A percentile compares a stretch with the other conserved stretches of the same genome.
These are phyloP conservation scores for Syngnathus rostellatus DNA, from an alignment of 2,797 vertebrate genomes.

Conservation along the genomic window DNA sequence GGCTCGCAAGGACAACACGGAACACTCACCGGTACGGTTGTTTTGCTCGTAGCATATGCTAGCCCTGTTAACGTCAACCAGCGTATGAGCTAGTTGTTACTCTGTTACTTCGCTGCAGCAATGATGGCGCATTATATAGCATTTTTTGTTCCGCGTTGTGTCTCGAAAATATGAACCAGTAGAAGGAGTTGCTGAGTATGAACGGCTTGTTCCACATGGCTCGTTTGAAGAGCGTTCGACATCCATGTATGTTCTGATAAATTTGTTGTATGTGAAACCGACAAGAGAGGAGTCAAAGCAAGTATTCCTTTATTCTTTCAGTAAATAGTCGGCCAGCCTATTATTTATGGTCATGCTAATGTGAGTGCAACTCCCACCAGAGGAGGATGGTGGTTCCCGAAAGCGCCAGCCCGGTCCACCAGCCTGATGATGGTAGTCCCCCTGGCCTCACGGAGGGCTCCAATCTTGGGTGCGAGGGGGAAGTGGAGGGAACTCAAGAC, in stretches of 20 bases:
- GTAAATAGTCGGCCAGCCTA: not conserved
- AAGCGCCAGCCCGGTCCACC: conserved; percentile 63
- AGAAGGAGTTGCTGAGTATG: not conserved
- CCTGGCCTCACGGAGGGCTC: conserved; percentile 57
- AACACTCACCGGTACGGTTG: conserved; percentile 51
- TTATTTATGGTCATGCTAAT: not conserved
- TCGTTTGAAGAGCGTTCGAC: not conserved
- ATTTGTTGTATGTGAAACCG: not conserved
- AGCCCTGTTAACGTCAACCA: conserved; percentile 19
- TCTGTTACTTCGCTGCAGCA: not conserved
- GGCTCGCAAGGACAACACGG: conserved; percentile 45
- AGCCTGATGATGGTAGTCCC: conserved; percentile 56
- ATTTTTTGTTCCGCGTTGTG: not conserved
- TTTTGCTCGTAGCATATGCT: conserved; percentile 34
- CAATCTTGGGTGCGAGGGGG: conserved; percentile 52
- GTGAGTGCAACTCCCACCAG: conserved; percentile 16
- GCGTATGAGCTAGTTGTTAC: not conserved
- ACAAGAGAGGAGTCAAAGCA: not conserved
- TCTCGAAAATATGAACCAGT: not conserved
- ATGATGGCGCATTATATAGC: not conserved
- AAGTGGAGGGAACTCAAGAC: conserved; percentile 39
- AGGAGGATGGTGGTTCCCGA: conserved; percentile 84
- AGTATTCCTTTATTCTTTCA: not conserved
- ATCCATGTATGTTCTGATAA: not conserved
- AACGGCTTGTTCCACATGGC: not conserved